Evolutionary conservation across 2,888 invertebrate species (phyloP).

Genomic region (Anoplius nigerrimus): DNA sequence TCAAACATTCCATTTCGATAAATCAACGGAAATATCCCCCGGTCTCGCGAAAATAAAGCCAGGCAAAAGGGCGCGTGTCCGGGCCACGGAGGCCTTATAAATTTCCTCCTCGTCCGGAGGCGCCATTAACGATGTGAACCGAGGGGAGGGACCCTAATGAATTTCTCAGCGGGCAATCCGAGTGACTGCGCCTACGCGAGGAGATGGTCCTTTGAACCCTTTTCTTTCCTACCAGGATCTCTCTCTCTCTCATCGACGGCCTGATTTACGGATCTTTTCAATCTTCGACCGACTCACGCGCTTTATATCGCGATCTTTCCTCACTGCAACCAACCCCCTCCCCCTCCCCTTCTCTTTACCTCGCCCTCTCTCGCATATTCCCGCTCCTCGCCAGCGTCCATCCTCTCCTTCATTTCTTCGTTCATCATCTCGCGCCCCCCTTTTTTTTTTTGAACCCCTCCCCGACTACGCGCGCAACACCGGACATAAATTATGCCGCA

Average conservation of each 20-base stretch:
- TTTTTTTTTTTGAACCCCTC: slow-evolving; percentile 24
- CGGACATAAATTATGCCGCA: slow-evolving; percentile 67
- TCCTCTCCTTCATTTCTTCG: slow-evolving; percentile 28
- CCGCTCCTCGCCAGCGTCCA: too few species aligned
- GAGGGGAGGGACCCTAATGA: slow-evolving; percentile 54
- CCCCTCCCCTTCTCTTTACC: background rate
- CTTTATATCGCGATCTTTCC: background rate
- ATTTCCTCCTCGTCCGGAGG: slow-evolving; percentile 32
- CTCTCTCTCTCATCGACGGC: slow-evolving; percentile 36
- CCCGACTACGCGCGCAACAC: slow-evolving; percentile 39
- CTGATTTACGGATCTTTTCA: slow-evolving; percentile 33
- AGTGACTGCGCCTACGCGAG: slow-evolving; percentile 15
- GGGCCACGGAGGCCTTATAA: slow-evolving; percentile 28
- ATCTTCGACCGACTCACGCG: slow-evolving; percentile 40
- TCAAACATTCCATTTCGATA: slow-evolving; percentile 8
- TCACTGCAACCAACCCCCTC: slow-evolving; percentile 28
- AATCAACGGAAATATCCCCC: slow-evolving; percentile 21
- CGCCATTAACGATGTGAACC: slow-evolving; percentile 34
- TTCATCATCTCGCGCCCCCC: slow-evolving; percentile 17
- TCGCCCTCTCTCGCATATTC: too few species aligned
- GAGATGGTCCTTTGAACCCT: slow-evolving; percentile 26
- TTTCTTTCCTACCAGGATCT: slow-evolving; percentile 9
- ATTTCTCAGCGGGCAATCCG: slow-evolving; percentile 60
- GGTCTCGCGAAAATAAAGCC: slow-evolving; percentile 1
- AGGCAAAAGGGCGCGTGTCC: slow-evolving; percentile 14